These are phyloP conservation scores for Poecilia picta DNA, from an alignment of 2,797 vertebrate genomes.

Conservation along the genomic window DNA sequence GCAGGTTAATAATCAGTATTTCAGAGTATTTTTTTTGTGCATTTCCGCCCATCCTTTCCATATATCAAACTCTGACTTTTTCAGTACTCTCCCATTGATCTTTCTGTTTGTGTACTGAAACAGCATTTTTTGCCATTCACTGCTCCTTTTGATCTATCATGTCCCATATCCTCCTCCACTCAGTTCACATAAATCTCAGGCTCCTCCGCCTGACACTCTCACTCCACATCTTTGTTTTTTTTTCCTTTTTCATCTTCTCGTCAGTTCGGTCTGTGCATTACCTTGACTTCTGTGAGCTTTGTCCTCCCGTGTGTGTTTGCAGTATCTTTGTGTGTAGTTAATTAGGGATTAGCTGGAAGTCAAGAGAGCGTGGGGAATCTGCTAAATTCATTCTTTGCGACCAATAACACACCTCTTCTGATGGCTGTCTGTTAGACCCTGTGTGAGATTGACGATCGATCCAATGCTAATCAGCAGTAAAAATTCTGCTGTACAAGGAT, in stretches of 20 bases:
- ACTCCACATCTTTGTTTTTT: constrained; percentile 5
- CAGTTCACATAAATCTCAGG: constrained; percentile 50
- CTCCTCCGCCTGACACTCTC: constrained; percentile 16
- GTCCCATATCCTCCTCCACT: constrained; percentile 36
- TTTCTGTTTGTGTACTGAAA: constrained; percentile 48
- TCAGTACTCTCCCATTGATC: constrained; percentile 52
- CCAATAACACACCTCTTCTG: constrained; percentile 42
- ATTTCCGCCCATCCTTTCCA: constrained; percentile 14
- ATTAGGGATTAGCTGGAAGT: constrained; percentile 62
- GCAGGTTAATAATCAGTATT: constrained; percentile 9
- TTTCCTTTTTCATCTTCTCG: constrained; percentile 14
- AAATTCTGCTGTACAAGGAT: constrained; percentile 32
- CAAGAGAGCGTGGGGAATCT: constrained; percentile 62
- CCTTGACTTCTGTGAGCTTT: constrained; percentile 35
- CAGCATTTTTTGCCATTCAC: constrained; percentile 54
- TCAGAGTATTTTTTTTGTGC: background rate
- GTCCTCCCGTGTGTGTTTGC: constrained; percentile 12
- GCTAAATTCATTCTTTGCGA: constrained; percentile 57
- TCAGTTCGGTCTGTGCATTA: constrained; percentile 34
- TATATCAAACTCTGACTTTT: constrained; percentile 9
- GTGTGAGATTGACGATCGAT: constrained; percentile 50
- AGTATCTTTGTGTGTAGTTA: constrained; percentile 34
- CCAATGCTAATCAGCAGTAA: constrained; percentile 55
- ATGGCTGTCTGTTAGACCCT: constrained; percentile 32
- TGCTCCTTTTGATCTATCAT: constrained; percentile 57